These are phyloP conservation scores for Hippopotamyrus pictus DNA, from an alignment of 2,797 vertebrate species.

Conservation along the genomic window DNA sequence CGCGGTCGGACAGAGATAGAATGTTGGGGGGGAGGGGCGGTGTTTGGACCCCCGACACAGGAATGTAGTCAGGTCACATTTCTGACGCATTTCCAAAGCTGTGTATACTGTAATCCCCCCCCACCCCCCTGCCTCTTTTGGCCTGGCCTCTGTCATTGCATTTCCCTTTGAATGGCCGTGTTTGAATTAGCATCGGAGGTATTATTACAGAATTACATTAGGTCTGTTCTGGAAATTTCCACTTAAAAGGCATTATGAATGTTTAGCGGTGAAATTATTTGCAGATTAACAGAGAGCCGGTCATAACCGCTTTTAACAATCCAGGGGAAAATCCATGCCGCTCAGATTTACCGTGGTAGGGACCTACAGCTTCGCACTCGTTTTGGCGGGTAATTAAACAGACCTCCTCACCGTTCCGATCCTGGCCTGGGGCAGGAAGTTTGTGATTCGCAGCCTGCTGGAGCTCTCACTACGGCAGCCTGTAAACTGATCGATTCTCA, in stretches of 20 bases:
- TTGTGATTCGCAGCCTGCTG: background rate
- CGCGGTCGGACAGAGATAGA: background rate
- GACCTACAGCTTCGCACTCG: background rate
- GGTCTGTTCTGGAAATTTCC: conserved; percentile 2
- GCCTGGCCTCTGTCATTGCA: background rate
- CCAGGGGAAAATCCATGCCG: background rate
- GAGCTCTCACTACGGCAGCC: background rate
- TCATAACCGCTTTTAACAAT: background rate
- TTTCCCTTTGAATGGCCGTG: background rate
- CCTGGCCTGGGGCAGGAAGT: background rate
- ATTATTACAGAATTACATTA: conserved; percentile 12
- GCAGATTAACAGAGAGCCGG: background rate
- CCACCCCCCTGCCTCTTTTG: background rate
- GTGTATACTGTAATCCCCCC: background rate
- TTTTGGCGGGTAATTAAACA: background rate
- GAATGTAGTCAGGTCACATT: background rate
- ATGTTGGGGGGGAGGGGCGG: background rate
- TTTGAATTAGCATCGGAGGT: background rate
- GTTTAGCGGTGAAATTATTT: background rate
- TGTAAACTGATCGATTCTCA: background rate
- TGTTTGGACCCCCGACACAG: background rate
- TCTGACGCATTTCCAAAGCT: background rate
- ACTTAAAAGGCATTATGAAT: background rate
- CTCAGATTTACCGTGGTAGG: background rate
- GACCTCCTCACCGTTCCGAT: background rate